These are phyloP conservation scores for Cyclophora albipunctata DNA, from an alignment of 2,888 invertebrate genomes.

Conservation along the genomic window DNA sequence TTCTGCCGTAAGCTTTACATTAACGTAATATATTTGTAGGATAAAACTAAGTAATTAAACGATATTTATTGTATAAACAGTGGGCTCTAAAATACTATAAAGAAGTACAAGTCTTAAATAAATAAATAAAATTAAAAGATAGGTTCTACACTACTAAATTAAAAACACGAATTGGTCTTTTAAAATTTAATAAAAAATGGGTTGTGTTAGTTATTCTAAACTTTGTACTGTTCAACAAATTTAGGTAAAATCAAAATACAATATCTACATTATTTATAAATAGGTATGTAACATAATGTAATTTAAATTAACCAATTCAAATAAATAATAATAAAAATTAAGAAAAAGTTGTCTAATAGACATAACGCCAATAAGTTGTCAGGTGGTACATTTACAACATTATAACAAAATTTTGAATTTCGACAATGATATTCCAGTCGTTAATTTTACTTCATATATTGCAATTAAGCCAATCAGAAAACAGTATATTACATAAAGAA, in stretches of 20 bases:
- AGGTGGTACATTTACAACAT: not conserved
- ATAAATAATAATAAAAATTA: too few relatives aligned
- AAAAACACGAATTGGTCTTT: constrained; percentile 69
- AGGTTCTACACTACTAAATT: constrained; percentile 73
- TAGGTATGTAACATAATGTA: constrained; percentile 15
- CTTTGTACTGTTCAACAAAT: constrained; percentile 49
- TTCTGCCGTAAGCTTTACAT: not conserved
- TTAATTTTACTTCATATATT: constrained; percentile 5
- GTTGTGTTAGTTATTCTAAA: constrained; percentile 58
- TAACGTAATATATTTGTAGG: too few relatives aligned
- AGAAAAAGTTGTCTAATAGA: too few relatives aligned
- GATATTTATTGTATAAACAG: too few relatives aligned
- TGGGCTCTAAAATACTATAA: not conserved
- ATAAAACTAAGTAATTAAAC: too few relatives aligned
- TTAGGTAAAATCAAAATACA: constrained; percentile 32
- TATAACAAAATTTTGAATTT: constrained; percentile 30
- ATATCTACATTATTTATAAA: constrained; percentile 19
- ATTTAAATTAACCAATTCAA: not conserved
- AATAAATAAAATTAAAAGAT: constrained; percentile 21
- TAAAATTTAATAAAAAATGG: constrained; percentile 70
- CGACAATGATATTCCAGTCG: constrained; percentile 14
- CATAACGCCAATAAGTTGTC: too few relatives aligned
- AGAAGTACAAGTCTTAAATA: too few relatives aligned
- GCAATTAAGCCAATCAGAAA: constrained; percentile 9
- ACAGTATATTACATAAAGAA: too few relatives aligned